A percentile compares a stretch with the other conserved stretches of the same genome.
Conservation (phyloP, 2,888 invertebrate genomes). For the Ganaspis brasiliensis region DNA sequence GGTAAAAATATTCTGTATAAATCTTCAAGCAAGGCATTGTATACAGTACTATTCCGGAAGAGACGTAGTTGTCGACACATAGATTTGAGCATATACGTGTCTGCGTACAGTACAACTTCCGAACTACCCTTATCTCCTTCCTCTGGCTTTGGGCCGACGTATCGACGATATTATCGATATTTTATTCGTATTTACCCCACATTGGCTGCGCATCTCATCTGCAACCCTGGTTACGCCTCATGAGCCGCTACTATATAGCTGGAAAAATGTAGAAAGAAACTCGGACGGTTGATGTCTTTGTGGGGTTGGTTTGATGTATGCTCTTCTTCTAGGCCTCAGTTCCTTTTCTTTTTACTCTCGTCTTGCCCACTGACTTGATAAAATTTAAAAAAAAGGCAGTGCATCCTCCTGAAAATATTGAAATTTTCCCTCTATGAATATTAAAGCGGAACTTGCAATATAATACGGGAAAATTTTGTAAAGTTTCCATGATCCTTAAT, state of each 20-base stretch:
- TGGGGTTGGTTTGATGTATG: constrained; percentile 62
- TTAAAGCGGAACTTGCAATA: background rate
- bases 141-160: constrained; percentile 47
- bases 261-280: constrained; percentile 46
- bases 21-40: constrained; percentile 52
- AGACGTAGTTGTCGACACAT: constrained; percentile 15
- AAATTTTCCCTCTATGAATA: constrained; percentile 19
- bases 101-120: constrained; percentile 42
- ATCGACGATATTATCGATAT: constrained; percentile 68
- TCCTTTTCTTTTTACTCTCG: constrained; percentile 46
- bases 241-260: constrained; percentile 46
- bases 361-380: constrained; percentile 2
- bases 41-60: constrained; percentile 26
- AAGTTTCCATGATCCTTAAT: too few species aligned
- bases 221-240: constrained; percentile 50
- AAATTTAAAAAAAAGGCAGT: constrained; percentile 15
- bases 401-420: constrained; percentile 23
- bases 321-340: constrained; percentile 52
- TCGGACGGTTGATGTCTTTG: constrained; percentile 46
- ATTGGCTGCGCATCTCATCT: constrained; percentile 56
- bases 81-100: constrained; percentile 9
- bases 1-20: constrained; percentile 62
- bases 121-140: constrained; percentile 54
- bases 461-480: too few species aligned
- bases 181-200: constrained; percentile 71